Percentiles rank a stretch among this genome's conserved stretches.
Conservation (phyloP, 2,113 vertebrate genomes). For the Rhinolophus sinicus region DNA sequence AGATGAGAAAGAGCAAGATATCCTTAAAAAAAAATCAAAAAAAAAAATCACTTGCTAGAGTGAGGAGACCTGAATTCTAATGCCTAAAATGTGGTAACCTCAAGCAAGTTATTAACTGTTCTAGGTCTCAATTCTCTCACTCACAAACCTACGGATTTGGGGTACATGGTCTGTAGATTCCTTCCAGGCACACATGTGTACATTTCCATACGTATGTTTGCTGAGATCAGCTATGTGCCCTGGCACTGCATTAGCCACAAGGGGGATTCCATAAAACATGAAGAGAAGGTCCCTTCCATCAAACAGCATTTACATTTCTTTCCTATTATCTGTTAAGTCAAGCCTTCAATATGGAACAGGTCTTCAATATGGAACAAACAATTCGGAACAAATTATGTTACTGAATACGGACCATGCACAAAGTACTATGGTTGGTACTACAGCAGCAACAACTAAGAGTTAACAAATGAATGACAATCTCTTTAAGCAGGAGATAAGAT, state of each 20-base stretch:
- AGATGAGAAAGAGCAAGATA: neutral
- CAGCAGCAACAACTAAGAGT: neutral
- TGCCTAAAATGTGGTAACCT: neutral
- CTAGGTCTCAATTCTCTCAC: neutral
- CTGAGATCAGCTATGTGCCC: neutral
- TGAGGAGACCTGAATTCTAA: neutral
- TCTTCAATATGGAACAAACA: neutral
- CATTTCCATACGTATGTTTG: neutral
- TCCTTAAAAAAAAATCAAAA: neutral
- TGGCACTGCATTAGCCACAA: neutral
- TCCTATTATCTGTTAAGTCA: neutral
- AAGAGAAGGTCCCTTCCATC: neutral
- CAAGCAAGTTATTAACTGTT: neutral
- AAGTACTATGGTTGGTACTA: neutral
- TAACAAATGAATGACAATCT: neutral
- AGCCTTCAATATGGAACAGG: neutral
- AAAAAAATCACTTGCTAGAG: neutral
- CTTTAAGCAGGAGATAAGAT: neutral
- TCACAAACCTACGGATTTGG: neutral
- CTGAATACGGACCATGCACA: neutral
- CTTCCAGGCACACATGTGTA: neutral
- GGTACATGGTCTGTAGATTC: neutral
- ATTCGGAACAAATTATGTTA: neutral
- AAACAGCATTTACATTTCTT: constrained; percentile 3
- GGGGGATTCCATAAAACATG: neutral